A percentile compares a stretch with the other conserved stretches of the same genome.
Evolutionary conservation across 2,113 vertebrate species (phyloP).

Genomic region (Ophiodon elongatus): DNA sequence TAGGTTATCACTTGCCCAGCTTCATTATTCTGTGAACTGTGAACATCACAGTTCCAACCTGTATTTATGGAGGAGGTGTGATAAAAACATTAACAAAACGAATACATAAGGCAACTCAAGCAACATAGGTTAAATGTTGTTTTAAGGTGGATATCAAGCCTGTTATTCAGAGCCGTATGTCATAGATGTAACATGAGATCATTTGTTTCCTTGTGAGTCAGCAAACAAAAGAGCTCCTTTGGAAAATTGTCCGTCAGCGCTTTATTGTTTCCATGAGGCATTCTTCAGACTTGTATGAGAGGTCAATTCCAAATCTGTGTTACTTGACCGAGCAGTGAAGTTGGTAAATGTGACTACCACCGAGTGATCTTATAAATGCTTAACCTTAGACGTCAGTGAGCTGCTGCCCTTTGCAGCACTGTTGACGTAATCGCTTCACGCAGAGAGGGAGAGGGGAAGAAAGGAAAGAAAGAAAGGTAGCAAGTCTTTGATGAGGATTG

Average conservation of each 20-base stretch:
- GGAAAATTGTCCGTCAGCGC: slow-evolving; percentile 34
- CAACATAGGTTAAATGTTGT: background rate
- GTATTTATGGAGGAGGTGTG: background rate
- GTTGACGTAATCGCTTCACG: slow-evolving; percentile 61
- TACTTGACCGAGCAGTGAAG: slow-evolving; percentile 23
- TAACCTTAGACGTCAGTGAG: slow-evolving; percentile 60
- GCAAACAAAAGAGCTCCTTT: slow-evolving; percentile 36
- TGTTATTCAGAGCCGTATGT: background rate
- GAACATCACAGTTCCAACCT: background rate
- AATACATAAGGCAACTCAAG: background rate
- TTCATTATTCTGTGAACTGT: background rate
- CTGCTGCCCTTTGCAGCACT: slow-evolving; percentile 48
- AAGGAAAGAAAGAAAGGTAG: background rate
- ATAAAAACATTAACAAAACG: background rate
- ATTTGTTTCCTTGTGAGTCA: slow-evolving; percentile 16
- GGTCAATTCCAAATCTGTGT: slow-evolving; percentile 38
- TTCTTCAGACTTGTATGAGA: slow-evolving; percentile 15
- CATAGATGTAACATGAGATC: background rate
- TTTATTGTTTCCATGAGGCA: slow-evolving; percentile 55
- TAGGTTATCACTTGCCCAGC: no score
- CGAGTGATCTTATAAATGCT: slow-evolving; percentile 72
- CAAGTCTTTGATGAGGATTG: slow-evolving; percentile 18
- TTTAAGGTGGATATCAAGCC: background rate
- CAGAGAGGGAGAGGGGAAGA: slow-evolving; percentile 6
- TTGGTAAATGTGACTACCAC: slow-evolving; percentile 53